Conservation (phyloP, 2,797 vertebrate genomes). For the Lepilemur ruficaudatus region DNA sequence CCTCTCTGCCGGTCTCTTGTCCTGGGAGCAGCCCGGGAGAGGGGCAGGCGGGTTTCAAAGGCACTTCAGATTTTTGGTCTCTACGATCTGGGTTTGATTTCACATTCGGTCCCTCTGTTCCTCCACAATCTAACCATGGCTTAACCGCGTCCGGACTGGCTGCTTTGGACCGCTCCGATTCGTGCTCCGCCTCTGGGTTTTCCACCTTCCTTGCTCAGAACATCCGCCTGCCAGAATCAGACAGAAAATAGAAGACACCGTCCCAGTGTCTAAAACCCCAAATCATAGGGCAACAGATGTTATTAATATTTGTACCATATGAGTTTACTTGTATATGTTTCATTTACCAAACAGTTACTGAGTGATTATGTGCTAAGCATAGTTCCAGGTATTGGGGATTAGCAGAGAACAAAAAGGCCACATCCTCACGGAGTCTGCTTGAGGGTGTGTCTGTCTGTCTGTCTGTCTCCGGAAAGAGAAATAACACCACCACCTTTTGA, state of each 20-base stretch:
- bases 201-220: not conserved
- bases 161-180: not conserved
- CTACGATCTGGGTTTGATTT: not conserved
- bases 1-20: not conserved
- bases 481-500: not conserved
- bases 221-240: not conserved
- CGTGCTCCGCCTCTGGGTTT: not conserved
- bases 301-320: not conserved
- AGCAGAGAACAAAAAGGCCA: not conserved
- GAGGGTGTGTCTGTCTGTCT: not conserved
- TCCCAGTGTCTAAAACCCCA: not conserved
- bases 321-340: not conserved
- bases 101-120: accelerated
- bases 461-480: not conserved
- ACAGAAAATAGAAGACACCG: not conserved
- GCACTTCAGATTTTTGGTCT: not conserved
- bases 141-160: not conserved
- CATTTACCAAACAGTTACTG: not conserved
- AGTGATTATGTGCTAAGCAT: accelerated
- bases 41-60: not conserved
- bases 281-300: not conserved
- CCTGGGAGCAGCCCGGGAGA: not conserved
- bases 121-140: too few species aligned
- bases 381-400: not conserved
- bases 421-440: not conserved